A percentile compares a stretch with the other conserved stretches of the same genome.
Evolutionary conservation across 1,140 invertebrate species (phyloP).

Genomic region (Drosophila subobscura): DNA sequence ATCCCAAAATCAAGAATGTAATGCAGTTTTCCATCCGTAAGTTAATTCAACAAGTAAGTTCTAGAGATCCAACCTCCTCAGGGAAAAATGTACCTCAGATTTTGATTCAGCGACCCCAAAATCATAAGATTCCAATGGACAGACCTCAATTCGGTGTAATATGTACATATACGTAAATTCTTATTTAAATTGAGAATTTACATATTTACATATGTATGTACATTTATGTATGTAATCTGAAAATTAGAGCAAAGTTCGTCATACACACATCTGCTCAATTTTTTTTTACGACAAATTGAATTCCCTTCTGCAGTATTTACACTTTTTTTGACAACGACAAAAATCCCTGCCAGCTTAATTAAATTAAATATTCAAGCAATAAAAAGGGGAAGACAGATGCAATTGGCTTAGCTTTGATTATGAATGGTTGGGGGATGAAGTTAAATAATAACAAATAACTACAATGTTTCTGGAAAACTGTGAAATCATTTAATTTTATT

Average conservation of each 20-base stretch:
- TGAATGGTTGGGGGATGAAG: slow-evolving; percentile 53
- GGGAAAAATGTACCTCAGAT: no score
- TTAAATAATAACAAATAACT: slow-evolving; percentile 43
- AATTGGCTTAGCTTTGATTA: slow-evolving; percentile 49
- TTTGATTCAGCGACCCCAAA: no score
- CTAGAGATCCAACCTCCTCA: no score
- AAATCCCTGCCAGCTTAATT: slow-evolving; percentile 80
- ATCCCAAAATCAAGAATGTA: no score
- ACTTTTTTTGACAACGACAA: slow-evolving; percentile 47
- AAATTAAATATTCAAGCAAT: slow-evolving; percentile 79
- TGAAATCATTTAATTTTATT: slow-evolving; percentile 75
- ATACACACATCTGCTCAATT: slow-evolving; percentile 61
- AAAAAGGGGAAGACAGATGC: slow-evolving; percentile 75
- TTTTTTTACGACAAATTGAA: slow-evolving; percentile 33
- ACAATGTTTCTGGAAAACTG: slow-evolving; percentile 69
- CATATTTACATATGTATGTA: not conserved
- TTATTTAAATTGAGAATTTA: not conserved
- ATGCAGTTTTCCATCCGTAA: no score
- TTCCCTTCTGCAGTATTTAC: slow-evolving; percentile 48
- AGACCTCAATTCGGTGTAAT: no score
- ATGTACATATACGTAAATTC: no score
- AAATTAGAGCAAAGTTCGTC: slow-evolving; percentile 55
- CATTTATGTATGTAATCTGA: slow-evolving; percentile 46
- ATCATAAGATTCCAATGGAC: no score
- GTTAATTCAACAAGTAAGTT: no score